phyloP scores from a whole-genome alignment of 2,888 invertebrate genomes.

The Cheilosia vernalis region DNA sequence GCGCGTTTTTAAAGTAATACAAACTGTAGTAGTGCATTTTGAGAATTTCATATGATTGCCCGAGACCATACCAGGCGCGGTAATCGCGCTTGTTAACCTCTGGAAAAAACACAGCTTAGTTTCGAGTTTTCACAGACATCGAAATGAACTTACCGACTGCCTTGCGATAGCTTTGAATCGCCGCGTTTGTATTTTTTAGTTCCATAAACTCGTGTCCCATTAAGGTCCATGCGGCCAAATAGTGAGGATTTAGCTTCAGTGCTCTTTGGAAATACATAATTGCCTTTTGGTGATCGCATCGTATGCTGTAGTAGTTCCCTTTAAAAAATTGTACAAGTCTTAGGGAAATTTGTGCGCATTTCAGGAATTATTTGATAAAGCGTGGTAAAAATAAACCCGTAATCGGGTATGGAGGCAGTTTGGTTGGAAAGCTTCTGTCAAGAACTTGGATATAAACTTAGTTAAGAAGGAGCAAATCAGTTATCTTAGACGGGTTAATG shows the following conservation, averaged over 20 bases:
- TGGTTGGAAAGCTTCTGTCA: too few species aligned
- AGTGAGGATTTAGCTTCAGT: constrained; percentile 95
- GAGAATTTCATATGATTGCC: constrained; percentile 98
- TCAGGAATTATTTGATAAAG: too few species aligned
- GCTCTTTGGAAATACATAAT: constrained; percentile 98
- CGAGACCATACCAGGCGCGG: constrained; percentile 99
- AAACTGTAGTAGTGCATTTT: constrained; percentile 98
- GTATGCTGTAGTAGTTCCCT: constrained; percentile 98
- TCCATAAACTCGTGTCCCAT: constrained; percentile 99
- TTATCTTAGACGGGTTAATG: too few species aligned
- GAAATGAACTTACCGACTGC: constrained; percentile 90
- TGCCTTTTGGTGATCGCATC: constrained; percentile 98
- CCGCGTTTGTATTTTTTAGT: constrained; percentile 98
- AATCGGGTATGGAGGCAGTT: too few species aligned
- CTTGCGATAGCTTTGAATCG: constrained; percentile 98
- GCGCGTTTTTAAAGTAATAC: constrained; percentile 97
- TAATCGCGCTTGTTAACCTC: constrained; percentile 97
- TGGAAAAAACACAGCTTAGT: constrained; percentile 80
- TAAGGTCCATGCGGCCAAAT: constrained; percentile 97
- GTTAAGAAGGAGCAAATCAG: too few species aligned
- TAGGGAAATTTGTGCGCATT: too few species aligned
- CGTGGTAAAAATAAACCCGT: too few species aligned
- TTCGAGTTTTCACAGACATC: not conserved
- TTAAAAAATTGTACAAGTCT: not conserved
- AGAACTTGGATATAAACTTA: too few species aligned